Evolutionary conservation across 1,140 invertebrate genomes (phyloP).

Genomic region (Capitella teleta): DNA sequence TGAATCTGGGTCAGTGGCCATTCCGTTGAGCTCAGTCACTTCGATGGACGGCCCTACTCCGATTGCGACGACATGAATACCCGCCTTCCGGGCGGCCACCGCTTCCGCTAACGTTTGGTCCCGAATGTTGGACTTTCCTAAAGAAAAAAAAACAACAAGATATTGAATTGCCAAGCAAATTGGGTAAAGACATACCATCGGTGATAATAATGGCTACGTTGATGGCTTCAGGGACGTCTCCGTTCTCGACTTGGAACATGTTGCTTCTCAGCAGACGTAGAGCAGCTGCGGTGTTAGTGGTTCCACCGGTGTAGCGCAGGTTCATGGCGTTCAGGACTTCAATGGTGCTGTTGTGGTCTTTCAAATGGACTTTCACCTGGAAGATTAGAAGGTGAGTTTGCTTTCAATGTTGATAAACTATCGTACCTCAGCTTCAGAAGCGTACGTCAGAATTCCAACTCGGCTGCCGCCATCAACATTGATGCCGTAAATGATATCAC

Average conservation of each 20-base stretch:
- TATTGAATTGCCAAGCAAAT: no score
- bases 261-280: slow-evolving; percentile 4
- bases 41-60: slow-evolving; percentile 21
- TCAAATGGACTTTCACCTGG: slow-evolving; percentile 8
- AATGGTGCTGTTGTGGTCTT: slow-evolving; percentile 2
- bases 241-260: slow-evolving; percentile 1
- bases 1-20: slow-evolving; percentile 5
- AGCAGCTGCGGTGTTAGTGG: slow-evolving; percentile 11
- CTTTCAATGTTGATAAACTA: no score
- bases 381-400: slow-evolving; percentile 2
- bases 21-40: not conserved
- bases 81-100: slow-evolving; percentile 13
- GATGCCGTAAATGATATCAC: slow-evolving; percentile 9
- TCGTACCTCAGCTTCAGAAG: slow-evolving; percentile 17
- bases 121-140: slow-evolving; percentile 4
- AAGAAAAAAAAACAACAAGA: no score
- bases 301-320: slow-evolving; percentile 11
- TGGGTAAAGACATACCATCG: no score
- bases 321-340: slow-evolving; percentile 10
- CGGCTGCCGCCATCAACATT: slow-evolving; percentile 1
- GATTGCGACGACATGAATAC: slow-evolving; percentile 18
- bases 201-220: slow-evolving; percentile 12
- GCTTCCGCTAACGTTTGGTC: slow-evolving; percentile 19
- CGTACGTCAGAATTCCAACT: slow-evolving; percentile 21
- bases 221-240: slow-evolving; percentile 6